Base-by-base conservation (phyloP, 2,888 invertebrate genomes). In the Tortricodes alternella region DNA sequence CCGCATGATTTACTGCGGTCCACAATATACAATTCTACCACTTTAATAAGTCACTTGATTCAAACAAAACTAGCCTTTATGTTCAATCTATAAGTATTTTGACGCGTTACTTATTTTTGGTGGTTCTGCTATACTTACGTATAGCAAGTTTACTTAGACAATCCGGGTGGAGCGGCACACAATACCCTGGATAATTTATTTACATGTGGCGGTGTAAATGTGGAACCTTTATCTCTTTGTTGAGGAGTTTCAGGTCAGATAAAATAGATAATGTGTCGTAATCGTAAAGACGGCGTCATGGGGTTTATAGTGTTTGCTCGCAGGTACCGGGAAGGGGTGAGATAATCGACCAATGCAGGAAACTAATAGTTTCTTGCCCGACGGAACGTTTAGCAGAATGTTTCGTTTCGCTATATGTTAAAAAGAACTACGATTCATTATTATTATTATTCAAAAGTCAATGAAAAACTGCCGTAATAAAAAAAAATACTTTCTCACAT, bases 121-220 rank as follows among this genome's bases (percentile, higher is more conserved):
- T n/a, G n/a, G n/a, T n/a, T n/a, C n/a, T n/a, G n/a, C n/a, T n/a
- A n/a, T n/a, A n/a, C n/a, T n/a, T 53, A 48, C 55, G 41, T 48
- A 80, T 74, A 76, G 75, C 67, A 62, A 82, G 83, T 86, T 86
- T 85, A 78, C 85, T 78, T 84, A 83, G 80, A 85, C 84, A 77
- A 81, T 77, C 80, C 74, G 61, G 43, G 74, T 73, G 65, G 69
- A 70, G 62, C 71, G 71, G 66, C 64, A 63, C 68, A 85, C 85
- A 87, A 84, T 83, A 77, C 74, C 68, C 68, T 58, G 75, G 73
- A 83, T 87, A 87, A 88, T 89, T 86, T 89, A 89, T 90, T 86
- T 87, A 88, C 82, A 82, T 76, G 67, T 61, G 65, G 75, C 78
- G 76, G 71, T 29, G 77, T 78, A 80, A 82, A 85, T 80, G 77